phyloP scores from a whole-genome alignment of 2,797 vertebrate species.

The Falco naumanni region DNA sequence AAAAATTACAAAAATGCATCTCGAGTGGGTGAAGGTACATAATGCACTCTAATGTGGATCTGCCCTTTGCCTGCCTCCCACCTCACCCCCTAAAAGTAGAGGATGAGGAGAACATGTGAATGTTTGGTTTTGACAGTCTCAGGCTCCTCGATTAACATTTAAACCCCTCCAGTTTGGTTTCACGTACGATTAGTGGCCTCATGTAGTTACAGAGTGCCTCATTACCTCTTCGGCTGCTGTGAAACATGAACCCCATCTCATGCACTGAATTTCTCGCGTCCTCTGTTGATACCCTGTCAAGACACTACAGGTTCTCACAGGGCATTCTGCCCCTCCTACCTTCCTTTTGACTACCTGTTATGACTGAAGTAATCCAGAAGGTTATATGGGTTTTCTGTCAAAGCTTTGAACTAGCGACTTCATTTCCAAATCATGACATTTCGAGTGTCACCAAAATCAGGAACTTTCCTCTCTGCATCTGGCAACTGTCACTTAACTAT shows the following conservation, averaged over 20 bases:
- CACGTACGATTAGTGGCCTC: neutral
- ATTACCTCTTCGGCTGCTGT: neutral
- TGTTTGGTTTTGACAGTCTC: neutral
- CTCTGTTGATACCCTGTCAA: neutral
- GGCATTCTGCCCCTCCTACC: neutral
- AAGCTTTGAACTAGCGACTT: neutral
- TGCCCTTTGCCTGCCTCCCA: rapidly evolving
- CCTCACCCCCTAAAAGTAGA: neutral
- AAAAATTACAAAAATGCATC: neutral
- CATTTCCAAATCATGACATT: neutral
- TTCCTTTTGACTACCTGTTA: neutral
- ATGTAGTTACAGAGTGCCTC: neutral
- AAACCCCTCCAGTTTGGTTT: neutral
- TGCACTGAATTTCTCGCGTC: neutral
- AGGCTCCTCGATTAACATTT: neutral
- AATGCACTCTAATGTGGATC: neutral
- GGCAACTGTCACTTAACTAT: neutral
- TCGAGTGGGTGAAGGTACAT: neutral
- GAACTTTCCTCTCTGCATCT: neutral
- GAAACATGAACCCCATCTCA: neutral
- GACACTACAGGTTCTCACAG: neutral
- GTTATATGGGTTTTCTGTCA: neutral
- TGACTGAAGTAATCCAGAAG: neutral
- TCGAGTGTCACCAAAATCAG: neutral
- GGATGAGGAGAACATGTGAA: neutral